A percentile compares a stretch with the other conserved stretches of the same genome.
phyloP scores from a whole-genome alignment of 1,140 invertebrate genomes.

The Rhyzopertha dominica region DNA sequence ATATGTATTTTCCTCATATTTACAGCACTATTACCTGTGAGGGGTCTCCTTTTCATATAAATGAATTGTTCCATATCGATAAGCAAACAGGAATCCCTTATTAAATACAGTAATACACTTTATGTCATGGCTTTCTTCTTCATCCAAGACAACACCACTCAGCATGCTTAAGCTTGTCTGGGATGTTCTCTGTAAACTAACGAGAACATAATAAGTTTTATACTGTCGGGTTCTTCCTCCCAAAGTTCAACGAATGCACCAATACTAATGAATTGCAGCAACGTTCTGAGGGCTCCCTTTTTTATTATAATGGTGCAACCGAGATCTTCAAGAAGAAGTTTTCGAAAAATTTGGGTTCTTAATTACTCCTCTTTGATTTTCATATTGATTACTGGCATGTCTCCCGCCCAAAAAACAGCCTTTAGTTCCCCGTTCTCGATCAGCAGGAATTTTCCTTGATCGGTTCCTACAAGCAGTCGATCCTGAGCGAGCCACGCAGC shows the following conservation, averaged over 20 bases:
- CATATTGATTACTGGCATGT: conserved; percentile 44
- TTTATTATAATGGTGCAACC: conserved; percentile 3
- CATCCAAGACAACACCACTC: conserved; percentile 9
- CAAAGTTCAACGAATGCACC: conserved; percentile 1
- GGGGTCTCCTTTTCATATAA: conserved; percentile 61
- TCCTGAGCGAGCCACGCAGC: conserved; percentile 71
- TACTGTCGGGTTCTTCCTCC: conserved; percentile 4
- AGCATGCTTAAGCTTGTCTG: conserved; percentile 22
- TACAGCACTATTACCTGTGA: too few relatives aligned
- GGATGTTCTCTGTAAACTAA: conserved; percentile 16
- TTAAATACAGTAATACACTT: conserved; percentile 50
- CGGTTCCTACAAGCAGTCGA: conserved; percentile 68
- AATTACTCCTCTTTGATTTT: conserved; percentile 30
- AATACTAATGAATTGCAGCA: too few relatives aligned
- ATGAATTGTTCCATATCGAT: conserved; percentile 54
- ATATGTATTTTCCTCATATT: too few relatives aligned
- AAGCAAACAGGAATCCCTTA: conserved; percentile 59
- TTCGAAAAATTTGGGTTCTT: conserved; percentile 1
- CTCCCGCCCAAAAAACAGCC: conserved; percentile 53
- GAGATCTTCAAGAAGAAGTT: conserved; percentile 10
- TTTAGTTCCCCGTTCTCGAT: conserved; percentile 77
- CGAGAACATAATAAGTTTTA: not conserved
- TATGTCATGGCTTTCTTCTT: conserved; percentile 41
- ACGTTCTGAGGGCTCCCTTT: not conserved
- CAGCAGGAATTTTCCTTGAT: conserved; percentile 64